Evolutionary conservation across 1,140 invertebrate species (phyloP).

Genomic region (Drosophila ercepeae): DNA sequence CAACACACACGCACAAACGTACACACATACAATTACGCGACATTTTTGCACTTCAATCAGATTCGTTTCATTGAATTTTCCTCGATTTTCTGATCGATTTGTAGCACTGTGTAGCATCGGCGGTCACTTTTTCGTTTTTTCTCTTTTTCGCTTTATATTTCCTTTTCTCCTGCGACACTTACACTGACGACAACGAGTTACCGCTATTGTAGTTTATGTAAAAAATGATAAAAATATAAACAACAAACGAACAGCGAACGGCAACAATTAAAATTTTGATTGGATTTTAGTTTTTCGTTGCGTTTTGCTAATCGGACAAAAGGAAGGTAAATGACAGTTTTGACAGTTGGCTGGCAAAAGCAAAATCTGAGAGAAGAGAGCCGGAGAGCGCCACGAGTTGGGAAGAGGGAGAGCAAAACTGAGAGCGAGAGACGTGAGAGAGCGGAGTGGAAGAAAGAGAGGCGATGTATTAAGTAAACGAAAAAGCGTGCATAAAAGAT

Average conservation of each 20-base stretch:
- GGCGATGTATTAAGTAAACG: conserved; percentile 64
- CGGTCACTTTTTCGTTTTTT: conserved; percentile 2
- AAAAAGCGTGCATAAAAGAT: conserved; percentile 72
- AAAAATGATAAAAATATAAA: conserved; percentile 13
- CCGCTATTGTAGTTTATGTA: not conserved
- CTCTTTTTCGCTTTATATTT: not conserved
- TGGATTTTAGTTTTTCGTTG: conserved; percentile 51
- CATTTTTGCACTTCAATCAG: conserved; percentile 16
- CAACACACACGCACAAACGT: conserved; percentile 6
- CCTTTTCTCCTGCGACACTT: conserved; percentile 11
- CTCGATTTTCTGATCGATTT: conserved; percentile 56
- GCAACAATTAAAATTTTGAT: conserved; percentile 24
- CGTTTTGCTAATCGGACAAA: conserved; percentile 63
- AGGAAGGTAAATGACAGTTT: conserved; percentile 66
- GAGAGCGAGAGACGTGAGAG: conserved; percentile 14
- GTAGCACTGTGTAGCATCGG: conserved; percentile 60
- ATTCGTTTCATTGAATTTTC: conserved; percentile 16
- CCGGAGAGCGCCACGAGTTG: conserved; percentile 34
- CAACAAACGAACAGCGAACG: conserved; percentile 13
- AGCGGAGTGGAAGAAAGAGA: conserved; percentile 18
- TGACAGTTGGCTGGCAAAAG: conserved; percentile 64
- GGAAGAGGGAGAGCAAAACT: conserved; percentile 23
- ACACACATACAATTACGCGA: conserved; percentile 25
- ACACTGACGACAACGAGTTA: conserved; percentile 8
- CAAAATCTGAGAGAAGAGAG: conserved; percentile 29